Conservation (phyloP, 2,888 invertebrate genomes). For the Drosophila vallismaia region DNA sequence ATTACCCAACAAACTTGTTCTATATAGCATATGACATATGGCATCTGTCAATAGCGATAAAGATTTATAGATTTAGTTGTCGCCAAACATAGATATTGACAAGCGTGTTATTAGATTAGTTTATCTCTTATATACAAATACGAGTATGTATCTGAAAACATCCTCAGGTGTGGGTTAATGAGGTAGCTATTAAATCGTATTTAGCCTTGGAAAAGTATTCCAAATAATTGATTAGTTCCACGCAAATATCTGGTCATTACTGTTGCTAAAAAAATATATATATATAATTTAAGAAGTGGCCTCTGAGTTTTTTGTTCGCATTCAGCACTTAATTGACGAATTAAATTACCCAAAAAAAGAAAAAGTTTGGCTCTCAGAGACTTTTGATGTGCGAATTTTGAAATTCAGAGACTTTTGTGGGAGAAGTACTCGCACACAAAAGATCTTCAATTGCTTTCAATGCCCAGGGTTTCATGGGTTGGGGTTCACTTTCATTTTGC, state of each 20-base stretch:
- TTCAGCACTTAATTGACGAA: conserved; percentile 55
- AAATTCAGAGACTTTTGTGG: conserved; percentile 14
- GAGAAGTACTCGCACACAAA: conserved; percentile 29
- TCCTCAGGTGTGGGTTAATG: conserved; percentile 26
- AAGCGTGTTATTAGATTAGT: conserved; percentile 35
- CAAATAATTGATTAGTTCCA: conserved; percentile 11
- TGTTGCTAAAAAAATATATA: conserved; percentile 48
- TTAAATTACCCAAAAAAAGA: conserved; percentile 18
- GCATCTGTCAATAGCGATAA: conserved; percentile 9
- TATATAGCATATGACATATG: conserved; percentile 25
- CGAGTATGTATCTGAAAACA: conserved; percentile 1
- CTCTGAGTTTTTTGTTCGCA: conserved; percentile 1
- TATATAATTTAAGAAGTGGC: conserved; percentile 53
- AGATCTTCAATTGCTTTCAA: conserved; percentile 48
- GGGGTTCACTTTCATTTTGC: conserved; percentile 62
- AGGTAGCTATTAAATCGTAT: conserved; percentile 12
- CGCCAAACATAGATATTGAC: conserved; percentile 40
- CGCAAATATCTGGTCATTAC: conserved; percentile 38
- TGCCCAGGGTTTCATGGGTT: conserved; percentile 2
- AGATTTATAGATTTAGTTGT: conserved; percentile 34
- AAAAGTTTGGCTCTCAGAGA: conserved; percentile 8
- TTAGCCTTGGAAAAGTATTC: conserved; percentile 18
- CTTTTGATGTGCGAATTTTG: conserved; percentile 10
- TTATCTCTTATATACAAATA: conserved; percentile 3
- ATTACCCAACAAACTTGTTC: conserved; percentile 44